Conservation (phyloP, 2,113 vertebrate species). For the Rousettus leschenaultii region DNA sequence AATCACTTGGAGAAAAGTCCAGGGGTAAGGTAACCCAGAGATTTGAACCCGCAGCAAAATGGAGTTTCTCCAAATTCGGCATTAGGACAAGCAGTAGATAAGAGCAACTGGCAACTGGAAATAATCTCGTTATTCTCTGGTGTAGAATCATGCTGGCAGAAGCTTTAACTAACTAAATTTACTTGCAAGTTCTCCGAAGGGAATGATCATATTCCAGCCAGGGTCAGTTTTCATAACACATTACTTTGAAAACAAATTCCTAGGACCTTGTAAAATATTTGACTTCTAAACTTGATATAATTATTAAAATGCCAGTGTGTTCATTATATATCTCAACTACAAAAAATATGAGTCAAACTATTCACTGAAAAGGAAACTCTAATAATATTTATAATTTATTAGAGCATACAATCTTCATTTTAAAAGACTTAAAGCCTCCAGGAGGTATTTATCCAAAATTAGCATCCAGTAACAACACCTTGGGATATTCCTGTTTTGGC, state of each 20-base stretch:
- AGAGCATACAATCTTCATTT: conserved; percentile 29
- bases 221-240: neutral
- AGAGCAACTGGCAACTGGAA: neutral
- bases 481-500: conserved; percentile 45
- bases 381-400: conserved; percentile 18
- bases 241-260: conserved; percentile 48
- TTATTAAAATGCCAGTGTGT: neutral
- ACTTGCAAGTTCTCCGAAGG: conserved; percentile 48
- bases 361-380: conserved; percentile 6
- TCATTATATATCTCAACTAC: neutral
- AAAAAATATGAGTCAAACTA: neutral
- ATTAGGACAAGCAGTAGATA: conserved; percentile 9
- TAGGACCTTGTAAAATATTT: conserved; percentile 41
- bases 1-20: neutral
- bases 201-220: neutral
- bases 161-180: conserved; percentile 56
- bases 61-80: conserved; percentile 35
- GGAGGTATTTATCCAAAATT: conserved; percentile 61
- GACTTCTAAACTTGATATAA: neutral
- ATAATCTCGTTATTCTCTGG: conserved; percentile 19
- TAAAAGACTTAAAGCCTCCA: neutral
- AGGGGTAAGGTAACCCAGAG: neutral
- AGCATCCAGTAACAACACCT: conserved; percentile 22
- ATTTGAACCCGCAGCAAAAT: neutral
- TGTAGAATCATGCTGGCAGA: conserved; percentile 30